phyloP scores from a whole-genome alignment of 1,140 invertebrate species.

The Ruditapes philippinarum region DNA sequence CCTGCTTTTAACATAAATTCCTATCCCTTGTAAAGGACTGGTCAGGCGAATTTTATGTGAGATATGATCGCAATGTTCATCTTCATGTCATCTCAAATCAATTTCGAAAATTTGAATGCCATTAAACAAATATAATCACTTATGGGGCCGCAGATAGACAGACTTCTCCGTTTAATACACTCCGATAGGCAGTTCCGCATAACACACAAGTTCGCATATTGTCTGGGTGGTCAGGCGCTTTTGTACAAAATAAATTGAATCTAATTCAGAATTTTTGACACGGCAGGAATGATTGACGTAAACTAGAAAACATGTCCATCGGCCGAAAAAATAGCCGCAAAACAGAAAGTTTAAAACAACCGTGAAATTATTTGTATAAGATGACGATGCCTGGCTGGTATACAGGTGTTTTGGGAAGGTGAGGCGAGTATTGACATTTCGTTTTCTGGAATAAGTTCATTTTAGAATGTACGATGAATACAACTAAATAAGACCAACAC shows the following conservation, averaged over 20 bases:
- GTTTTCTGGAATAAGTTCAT: too few relatives aligned
- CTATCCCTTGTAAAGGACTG: background rate
- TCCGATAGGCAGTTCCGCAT: slow-evolving; percentile 17
- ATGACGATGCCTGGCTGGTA: background rate
- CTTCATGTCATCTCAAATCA: slow-evolving; percentile 47
- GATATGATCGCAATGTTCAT: slow-evolving; percentile 41
- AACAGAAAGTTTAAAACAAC: slow-evolving; percentile 29
- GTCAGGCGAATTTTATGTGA: background rate
- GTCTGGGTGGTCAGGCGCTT: slow-evolving; percentile 56
- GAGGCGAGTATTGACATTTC: too few relatives aligned
- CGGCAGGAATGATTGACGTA: slow-evolving; percentile 46
- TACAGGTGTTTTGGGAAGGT: slow-evolving; percentile 20
- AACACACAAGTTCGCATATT: slow-evolving; percentile 29
- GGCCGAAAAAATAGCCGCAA: slow-evolving; percentile 24
- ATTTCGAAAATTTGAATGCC: slow-evolving; percentile 21
- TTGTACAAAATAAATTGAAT: slow-evolving; percentile 62
- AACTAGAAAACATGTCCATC: slow-evolving; percentile 44
- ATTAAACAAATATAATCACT: slow-evolving; percentile 48
- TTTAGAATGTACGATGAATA: too few relatives aligned
- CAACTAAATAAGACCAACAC: too few relatives aligned
- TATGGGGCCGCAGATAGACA: slow-evolving; percentile 41
- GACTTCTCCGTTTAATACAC: slow-evolving; percentile 30
- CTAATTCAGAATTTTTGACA: slow-evolving; percentile 63
- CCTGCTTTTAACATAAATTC: background rate
- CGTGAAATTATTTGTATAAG: slow-evolving; percentile 58